Base-by-base conservation (phyloP, 2,113 vertebrate genomes). In the Percina caprodes region DNA sequence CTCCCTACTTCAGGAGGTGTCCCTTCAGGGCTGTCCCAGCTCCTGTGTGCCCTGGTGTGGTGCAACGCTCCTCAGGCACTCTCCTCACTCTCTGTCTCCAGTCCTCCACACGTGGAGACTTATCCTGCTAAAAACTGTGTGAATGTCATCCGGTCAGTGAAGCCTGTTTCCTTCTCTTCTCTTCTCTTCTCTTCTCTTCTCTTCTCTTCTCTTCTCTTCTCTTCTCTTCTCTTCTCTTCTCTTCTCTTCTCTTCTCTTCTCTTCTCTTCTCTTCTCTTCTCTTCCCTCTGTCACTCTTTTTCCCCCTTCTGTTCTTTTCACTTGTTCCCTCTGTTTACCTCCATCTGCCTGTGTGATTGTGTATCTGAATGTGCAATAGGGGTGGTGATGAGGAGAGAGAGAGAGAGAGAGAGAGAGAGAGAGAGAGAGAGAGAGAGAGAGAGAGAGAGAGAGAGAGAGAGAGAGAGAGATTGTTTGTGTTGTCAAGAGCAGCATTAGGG, bases 281-380 rank as follows among this genome's bases (percentile, higher is more conserved):
- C 16, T 60, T 65, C 19, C 42, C 62, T 45, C 69, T 82, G 26
- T 74, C 18, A 15, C 45, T 48, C 68, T 51, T 54, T 71, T 52
- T 49, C 62, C 30, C 23, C 46, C n/a, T 75, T 51, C 56, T 70
- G 30, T 62, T 86, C 75, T 85, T 79, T 63, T 68, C 85, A 73
- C 83, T 83, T 58, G 48, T 73, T 84, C 73, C 77, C 42, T 80
- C 79, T 77, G 66, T 88, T 89, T 85, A 88, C 90, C 88, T 92
- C 82, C 82, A n/a, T n/a, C n/a, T n/a, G n/a, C n/a, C 61, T 85
- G 82, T 75, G 86, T 78, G 85, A 81, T 60, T 86, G 73, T 88
- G 81, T 86, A 86, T 88, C 84, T 86, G 86, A 73, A 78, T 71
- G 86, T 87, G 90, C 85, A 82, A 86, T 85, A 86, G 86, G 90